Base-by-base conservation (phyloP, 2,113 vertebrate species). In the Oenanthe oenanthe region DNA sequence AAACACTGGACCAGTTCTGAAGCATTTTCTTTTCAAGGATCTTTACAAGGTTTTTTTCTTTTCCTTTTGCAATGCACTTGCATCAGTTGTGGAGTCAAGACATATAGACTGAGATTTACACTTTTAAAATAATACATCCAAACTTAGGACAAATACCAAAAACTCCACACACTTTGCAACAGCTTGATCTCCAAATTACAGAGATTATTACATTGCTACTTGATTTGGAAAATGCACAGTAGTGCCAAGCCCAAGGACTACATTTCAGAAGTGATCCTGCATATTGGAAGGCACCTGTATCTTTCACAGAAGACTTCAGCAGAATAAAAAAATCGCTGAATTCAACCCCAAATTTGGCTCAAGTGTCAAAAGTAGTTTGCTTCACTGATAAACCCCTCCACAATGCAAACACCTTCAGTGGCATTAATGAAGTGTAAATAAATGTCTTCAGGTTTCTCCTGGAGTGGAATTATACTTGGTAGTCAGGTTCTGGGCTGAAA, bases 221-320 rank as follows among this genome's bases (percentile, higher is more conserved):
- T 73, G 67, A 85, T 68, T 92, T 93, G 25, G 75, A 85, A 94
- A 95, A 88, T 12, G 89, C 86, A 96, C 81, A 91, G 93, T 87
- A 94, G 87, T 93, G 95, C 94, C 93, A 78, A 96, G 95, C 91
- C 87, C 85, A 93, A 93, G 91, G 88, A 97, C 95, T 96, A 84
- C 96, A 97, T 95, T 98, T 98, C 97, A 98, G 96, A 98, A 98
- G 93, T 98, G 97, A 97, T 97, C 93, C 93, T 94, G 84, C 94
- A 97, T 97, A 96, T 88, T 94, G 83, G 65, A 97, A 98, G 91
- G 77, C 74, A 97, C 89, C 92, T 95, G 87, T 92, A 92, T 75
- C 79, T 71, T 92, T 70, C 57, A 57, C 17, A 1, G n/a, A 82
- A 91, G 42, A 87, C 81, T 74, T 95, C 91, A 80, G 82, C 73